These are phyloP conservation scores for Austrolebias charrua DNA, from an alignment of 2,797 vertebrate genomes.

Conservation along the genomic window DNA sequence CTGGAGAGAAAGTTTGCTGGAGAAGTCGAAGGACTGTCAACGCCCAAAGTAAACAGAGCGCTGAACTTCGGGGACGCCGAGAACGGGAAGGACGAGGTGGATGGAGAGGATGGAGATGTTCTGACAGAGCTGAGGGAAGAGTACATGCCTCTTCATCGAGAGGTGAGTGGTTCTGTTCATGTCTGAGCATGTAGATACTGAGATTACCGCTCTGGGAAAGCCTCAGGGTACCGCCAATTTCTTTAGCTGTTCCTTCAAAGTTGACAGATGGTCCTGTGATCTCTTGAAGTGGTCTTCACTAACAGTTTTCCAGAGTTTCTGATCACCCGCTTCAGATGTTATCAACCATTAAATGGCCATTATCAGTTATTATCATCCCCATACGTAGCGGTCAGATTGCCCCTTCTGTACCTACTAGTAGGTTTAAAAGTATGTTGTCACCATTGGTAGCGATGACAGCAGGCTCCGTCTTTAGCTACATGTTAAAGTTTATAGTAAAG, in stretches of 20 bases:
- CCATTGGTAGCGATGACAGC: too few relatives aligned
- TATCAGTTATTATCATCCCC: too few relatives aligned
- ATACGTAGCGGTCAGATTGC: too few relatives aligned
- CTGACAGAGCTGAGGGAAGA: slow-evolving; percentile 78
- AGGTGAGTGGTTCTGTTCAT: slow-evolving; percentile 58
- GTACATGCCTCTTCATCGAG: slow-evolving; percentile 74
- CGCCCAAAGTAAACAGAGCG: slow-evolving; percentile 52
- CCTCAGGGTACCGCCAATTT: background rate
- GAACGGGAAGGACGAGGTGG: slow-evolving; percentile 51
- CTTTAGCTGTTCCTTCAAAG: background rate
- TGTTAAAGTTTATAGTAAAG: too few relatives aligned
- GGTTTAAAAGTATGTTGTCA: too few relatives aligned
- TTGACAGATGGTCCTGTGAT: background rate
- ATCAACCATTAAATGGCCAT: too few relatives aligned
- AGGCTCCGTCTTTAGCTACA: too few relatives aligned
- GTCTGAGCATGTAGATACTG: background rate
- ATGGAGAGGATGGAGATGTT: slow-evolving; percentile 61
- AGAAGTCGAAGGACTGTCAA: slow-evolving; percentile 25
- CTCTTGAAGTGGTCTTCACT: too few relatives aligned
- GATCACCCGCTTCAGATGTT: too few relatives aligned
- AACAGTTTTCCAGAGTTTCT: background rate
- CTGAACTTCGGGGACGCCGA: slow-evolving; percentile 63
- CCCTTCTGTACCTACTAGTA: too few relatives aligned
- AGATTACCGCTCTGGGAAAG: background rate
- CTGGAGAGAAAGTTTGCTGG: slow-evolving; percentile 42